Conservation (phyloP, 1,140 invertebrate species). For the Eciton burchellii region DNA sequence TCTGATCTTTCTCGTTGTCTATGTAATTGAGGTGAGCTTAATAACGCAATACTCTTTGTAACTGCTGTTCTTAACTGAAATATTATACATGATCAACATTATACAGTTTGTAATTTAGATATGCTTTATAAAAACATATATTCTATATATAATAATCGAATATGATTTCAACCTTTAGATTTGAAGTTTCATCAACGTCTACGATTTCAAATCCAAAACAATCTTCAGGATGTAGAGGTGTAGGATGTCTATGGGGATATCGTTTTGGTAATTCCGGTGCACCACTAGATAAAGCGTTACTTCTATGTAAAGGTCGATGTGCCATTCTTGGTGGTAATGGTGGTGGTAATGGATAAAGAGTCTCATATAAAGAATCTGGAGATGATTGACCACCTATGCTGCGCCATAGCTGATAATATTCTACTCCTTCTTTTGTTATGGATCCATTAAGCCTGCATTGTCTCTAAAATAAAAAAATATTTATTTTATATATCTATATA, state of each 20-base stretch:
- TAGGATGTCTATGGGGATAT: slow-evolving; percentile 85
- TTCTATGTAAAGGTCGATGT: slow-evolving; percentile 88
- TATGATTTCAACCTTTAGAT: slow-evolving; percentile 76
- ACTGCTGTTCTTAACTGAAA: slow-evolving; percentile 81
- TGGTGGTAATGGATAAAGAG: slow-evolving; percentile 83
- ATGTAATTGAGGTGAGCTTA: slow-evolving; percentile 81
- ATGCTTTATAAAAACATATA: not conserved
- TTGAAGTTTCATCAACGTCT: slow-evolving; percentile 89
- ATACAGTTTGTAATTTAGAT: not conserved
- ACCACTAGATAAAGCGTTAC: slow-evolving; percentile 85
- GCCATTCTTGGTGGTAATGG: slow-evolving; percentile 85
- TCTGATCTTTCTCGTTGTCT: slow-evolving; percentile 79
- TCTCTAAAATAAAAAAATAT: slow-evolving; percentile 71
- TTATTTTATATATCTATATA: slow-evolving; percentile 25
- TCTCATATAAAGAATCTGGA: slow-evolving; percentile 78
- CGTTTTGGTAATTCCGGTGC: slow-evolving; percentile 83
- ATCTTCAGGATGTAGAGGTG: slow-evolving; percentile 87
- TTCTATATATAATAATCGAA: not conserved
- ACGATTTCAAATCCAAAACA: slow-evolving; percentile 92
- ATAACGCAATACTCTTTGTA: slow-evolving; percentile 83
- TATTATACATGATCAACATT: slow-evolving; percentile 34
- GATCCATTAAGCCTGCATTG: slow-evolving; percentile 73
- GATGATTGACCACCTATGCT: slow-evolving; percentile 81
- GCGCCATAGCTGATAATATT: slow-evolving; percentile 85
- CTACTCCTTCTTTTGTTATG: slow-evolving; percentile 78